Evolutionary conservation across 2,888 invertebrate genomes (phyloP).

Genomic region (Sinodicranocentrus sp.): DNA sequence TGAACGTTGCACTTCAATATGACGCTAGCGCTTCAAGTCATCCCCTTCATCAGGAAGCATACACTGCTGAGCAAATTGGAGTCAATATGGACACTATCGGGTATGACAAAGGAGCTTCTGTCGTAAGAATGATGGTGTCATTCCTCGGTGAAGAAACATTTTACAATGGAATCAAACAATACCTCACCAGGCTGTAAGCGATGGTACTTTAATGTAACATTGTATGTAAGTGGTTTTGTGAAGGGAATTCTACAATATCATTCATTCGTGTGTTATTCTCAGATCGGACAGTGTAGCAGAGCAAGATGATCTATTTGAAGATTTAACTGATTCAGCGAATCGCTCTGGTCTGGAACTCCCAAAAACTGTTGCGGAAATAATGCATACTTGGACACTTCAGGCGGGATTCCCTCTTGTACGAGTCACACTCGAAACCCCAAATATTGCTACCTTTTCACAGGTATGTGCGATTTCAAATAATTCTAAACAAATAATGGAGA

Average conservation of each 20-base stretch:
- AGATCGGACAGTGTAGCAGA: slow-evolving; percentile 31
- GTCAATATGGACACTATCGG: slow-evolving; percentile 46
- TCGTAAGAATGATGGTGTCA: slow-evolving; percentile 65
- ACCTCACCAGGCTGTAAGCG: slow-evolving; percentile 37
- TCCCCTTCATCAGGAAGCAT: slow-evolving; percentile 57
- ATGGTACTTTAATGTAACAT: too few species aligned
- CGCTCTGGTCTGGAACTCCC: slow-evolving; percentile 23
- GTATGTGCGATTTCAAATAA: too few species aligned
- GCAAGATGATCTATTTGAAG: slow-evolving; percentile 59
- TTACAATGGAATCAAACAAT: slow-evolving; percentile 40
- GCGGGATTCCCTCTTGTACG: slow-evolving; percentile 57
- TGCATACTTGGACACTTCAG: slow-evolving; percentile 62
- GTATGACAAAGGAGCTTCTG: slow-evolving; percentile 67
- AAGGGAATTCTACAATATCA: too few species aligned
- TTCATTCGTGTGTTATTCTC: background rate
- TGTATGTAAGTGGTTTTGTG: background rate
- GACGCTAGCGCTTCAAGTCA: slow-evolving; percentile 51
- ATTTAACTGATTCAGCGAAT: slow-evolving; percentile 31
- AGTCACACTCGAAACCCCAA: background rate
- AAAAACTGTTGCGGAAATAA: slow-evolving; percentile 28
- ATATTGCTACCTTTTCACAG: background rate
- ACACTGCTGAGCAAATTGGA: slow-evolving; percentile 41
- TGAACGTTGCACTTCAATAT: slow-evolving; percentile 41
- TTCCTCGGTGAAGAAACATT: slow-evolving; percentile 60
- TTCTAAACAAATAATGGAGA: too few species aligned